Evolutionary conservation across 2,888 invertebrate genomes (phyloP).

Genomic region (Lasioglossum morio): DNA sequence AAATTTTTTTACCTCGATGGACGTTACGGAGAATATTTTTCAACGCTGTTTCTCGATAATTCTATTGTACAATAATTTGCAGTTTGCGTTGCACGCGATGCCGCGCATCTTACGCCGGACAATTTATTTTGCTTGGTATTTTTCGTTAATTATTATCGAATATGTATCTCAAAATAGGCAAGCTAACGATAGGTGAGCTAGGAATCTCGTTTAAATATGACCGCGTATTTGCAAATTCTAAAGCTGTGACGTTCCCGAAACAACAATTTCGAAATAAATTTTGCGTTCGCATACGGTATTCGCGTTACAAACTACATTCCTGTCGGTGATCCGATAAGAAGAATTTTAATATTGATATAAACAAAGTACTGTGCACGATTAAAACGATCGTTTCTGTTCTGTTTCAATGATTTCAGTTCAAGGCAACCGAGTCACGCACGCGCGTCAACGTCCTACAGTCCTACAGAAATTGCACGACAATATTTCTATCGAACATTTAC

Average conservation of each 20-base stretch:
- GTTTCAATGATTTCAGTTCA: conserved; percentile 83
- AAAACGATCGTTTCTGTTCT: conserved; percentile 79
- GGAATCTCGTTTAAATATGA: too few relatives aligned
- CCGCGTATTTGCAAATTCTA: too few relatives aligned
- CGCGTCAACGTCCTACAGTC: conserved; percentile 34
- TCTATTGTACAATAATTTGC: background rate
- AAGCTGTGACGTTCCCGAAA: too few relatives aligned
- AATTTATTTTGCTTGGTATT: background rate
- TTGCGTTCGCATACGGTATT: background rate
- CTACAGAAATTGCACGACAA: conserved; percentile 35
- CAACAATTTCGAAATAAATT: background rate
- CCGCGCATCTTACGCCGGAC: background rate
- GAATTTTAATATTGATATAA: background rate
- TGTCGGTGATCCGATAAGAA: background rate
- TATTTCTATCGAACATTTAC: conserved; percentile 43
- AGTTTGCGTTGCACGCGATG: background rate
- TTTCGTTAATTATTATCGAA: background rate
- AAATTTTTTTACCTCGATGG: background rate
- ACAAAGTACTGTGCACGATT: conserved; percentile 69
- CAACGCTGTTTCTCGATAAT: background rate
- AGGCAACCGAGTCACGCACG: conserved; percentile 75
- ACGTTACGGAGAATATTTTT: background rate
- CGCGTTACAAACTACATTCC: too few relatives aligned
- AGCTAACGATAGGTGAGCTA: too few relatives aligned
- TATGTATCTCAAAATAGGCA: background rate